Base-by-base conservation (phyloP, 2,888 invertebrate genomes). In the Zaprionus obscuricornis region DNA sequence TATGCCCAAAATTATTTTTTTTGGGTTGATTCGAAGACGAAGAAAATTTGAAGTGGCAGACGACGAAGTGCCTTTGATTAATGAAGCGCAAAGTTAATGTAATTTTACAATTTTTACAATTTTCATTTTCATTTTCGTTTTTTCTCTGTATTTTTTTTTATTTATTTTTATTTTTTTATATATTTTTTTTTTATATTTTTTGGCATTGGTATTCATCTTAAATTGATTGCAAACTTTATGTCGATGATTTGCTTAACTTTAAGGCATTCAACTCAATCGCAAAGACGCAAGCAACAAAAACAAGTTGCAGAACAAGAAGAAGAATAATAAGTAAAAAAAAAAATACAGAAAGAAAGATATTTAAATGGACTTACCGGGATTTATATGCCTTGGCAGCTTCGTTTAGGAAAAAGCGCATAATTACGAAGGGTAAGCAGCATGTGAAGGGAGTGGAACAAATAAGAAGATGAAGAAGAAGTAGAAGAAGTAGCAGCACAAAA, bases 371-470 rank as follows among this genome's bases (percentile, higher is more conserved):
- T 82, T 84, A 82, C 81, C 81, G 71, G 81, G 81, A 78, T 82
- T 82, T 67, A 72, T 52, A 64, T 82, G 85, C 64, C 74, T 74
- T 50, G 82, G 82, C 69, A 82, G 67, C 85, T 82, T 50, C n/a
- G n/a, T n/a, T 52, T 36, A n/a, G 33, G 17, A 40, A 39, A 8
- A 17, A 33, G 22, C 11, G 62, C 55, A 74, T 66, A 83, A 72
- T 62, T 68, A 56, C 33, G 37, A 39, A 6, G 8, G 8, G 29
- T 33, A 33, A 13, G 8, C 2, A 10, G 33, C 4, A 33, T 14
- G 14, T 22, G 8, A 17, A 33, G 31, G 4, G n/a, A n/a, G n/a
- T n/a, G n/a, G n/a, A n/a, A n/a, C n/a, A n/a, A n/a, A n/a, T n/a
- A n/a, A n/a, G n/a, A n/a, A 10, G 7, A 20, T 13, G 10, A 33